Base-by-base conservation (phyloP, 2,797 vertebrate species). In the Setipinna tenuifilis region DNA sequence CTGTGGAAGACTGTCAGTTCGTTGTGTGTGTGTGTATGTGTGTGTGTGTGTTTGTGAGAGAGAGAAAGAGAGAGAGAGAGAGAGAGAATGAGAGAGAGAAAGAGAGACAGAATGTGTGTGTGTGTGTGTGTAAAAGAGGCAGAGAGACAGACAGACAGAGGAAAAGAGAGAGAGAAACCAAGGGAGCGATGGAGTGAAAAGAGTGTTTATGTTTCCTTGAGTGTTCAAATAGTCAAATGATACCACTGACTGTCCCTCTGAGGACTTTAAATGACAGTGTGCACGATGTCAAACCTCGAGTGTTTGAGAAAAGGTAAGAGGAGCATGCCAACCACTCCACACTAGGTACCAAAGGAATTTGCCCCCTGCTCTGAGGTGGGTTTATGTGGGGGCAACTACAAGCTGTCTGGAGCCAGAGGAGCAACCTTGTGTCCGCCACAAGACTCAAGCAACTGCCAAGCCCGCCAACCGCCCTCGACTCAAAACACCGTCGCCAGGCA, bases 401-500 rank as follows among this genome's bases (percentile, higher is more conserved):
- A 14, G 50, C 50, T 14, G 50, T 9, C 7, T 54, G 50, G 50
- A 54, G 50, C 50, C 50, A 54, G 50, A 54, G 50, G 50, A 54
- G 50, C 14, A 54, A 54, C 50, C 50, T 54, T 54, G 50, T 7
- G 50, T 54, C 50, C 50, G 50, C 50, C 50, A 54, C 50, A 54
- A 54, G 50, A 54, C 2, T 54, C 50, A 14, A 48, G 2, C 50
- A 7, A 54, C 50, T 7, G 14, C 50, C 50, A 54, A 54, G 50
- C 50, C 50, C 50, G 35, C 28, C 28, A 35, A 17, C 17, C 71
- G 19, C 35, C 31, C 25, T 31, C 31, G 41, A 78, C 31, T 41
- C 71, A 44, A 78, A 78, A 78, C 71, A 78, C 16, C 0, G 71
- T 78, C 35, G 71, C 71, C 71, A 78, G 31, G 71, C 31, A 78